Evolutionary conservation across 2,888 invertebrate species (phyloP), one percentile per base, ranked within the genome.

Genomic region (Celastrina argiolus): DNA sequence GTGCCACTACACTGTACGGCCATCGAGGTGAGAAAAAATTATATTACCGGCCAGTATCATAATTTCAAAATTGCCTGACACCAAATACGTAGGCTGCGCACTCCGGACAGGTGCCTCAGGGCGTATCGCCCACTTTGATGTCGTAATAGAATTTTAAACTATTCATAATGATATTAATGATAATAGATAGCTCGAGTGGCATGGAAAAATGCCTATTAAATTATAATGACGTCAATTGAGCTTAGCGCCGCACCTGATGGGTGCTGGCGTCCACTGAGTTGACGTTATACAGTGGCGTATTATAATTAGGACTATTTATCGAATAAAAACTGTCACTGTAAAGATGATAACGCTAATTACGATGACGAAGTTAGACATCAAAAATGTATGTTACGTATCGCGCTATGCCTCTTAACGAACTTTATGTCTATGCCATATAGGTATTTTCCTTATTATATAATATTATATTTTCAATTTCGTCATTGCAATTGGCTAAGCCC

Each of bases 61-160:
- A 36, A 18, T 36, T 59, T 36, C 14, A 22, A 31, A 58, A 22
- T 51, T 51, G 28, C 28, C n/a, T 4, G 18, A 51, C 59, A 18
- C 59, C 34, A 18, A 59, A 31, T 56, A 56, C 31, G 56, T 28
- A 10, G 51, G 51, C n/a, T n/a, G n/a, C n/a, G n/a, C 5, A 16
- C 2, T 51, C 18, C 1, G 22, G 51, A 22, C 34, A 34, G 36
- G 22, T 61, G 36, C 34, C 59, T 10, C 7, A 36, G 12, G 36
- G 16, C 6, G 12, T 39, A 39, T 36, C 14, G 5, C 12, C 14
- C 4, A 22, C 31, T 39, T 36, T 61, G 61, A 36, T 61, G 36
- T 61, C 39, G 16, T 61, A 36, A 61, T 61, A 36, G 36, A 61
- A 61, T 61, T 36, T 61, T 61, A 61, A 61, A 36, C 61, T 39